Percentiles rank a stretch among this genome's conserved stretches.
phyloP scores from a whole-genome alignment of 2,888 invertebrate species.

The Villa cingulata region DNA sequence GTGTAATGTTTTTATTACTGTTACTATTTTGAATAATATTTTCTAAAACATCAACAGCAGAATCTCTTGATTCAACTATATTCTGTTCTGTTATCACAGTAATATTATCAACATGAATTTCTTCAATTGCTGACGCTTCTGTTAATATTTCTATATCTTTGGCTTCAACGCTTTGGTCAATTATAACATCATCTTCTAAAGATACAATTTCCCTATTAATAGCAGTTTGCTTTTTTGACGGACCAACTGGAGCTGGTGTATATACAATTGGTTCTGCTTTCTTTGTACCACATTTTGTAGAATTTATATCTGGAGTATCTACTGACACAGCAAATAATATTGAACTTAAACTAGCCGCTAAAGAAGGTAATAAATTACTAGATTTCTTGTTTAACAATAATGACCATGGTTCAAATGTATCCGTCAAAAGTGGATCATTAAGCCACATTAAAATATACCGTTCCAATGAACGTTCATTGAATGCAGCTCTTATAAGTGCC shows the following conservation, averaged over 20 bases:
- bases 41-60: neutral
- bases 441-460: constrained; percentile 64
- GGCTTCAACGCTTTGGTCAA: neutral
- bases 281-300: constrained; percentile 28
- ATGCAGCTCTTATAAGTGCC: constrained; percentile 76
- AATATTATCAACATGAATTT: neutral
- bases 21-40: neutral
- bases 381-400: constrained; percentile 69
- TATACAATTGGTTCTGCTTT: constrained; percentile 54
- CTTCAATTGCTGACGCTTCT: too few relatives aligned
- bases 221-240: constrained; percentile 22
- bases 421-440: constrained; percentile 48
- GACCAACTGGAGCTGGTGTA: constrained; percentile 47
- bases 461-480: constrained; percentile 85
- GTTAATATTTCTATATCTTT: neutral
- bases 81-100: neutral
- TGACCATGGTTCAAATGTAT: constrained; percentile 77
- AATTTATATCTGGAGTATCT: constrained; percentile 70
- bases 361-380: constrained; percentile 62
- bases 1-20: too few relatives aligned
- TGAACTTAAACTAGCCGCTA: constrained; percentile 76
- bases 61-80: neutral
- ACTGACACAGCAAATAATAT: constrained; percentile 87
- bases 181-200: constrained; percentile 12
- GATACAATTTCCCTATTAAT: constrained; percentile 29